Base-by-base conservation (phyloP, 2,888 invertebrate species). In the Ephialtes manifestator region DNA sequence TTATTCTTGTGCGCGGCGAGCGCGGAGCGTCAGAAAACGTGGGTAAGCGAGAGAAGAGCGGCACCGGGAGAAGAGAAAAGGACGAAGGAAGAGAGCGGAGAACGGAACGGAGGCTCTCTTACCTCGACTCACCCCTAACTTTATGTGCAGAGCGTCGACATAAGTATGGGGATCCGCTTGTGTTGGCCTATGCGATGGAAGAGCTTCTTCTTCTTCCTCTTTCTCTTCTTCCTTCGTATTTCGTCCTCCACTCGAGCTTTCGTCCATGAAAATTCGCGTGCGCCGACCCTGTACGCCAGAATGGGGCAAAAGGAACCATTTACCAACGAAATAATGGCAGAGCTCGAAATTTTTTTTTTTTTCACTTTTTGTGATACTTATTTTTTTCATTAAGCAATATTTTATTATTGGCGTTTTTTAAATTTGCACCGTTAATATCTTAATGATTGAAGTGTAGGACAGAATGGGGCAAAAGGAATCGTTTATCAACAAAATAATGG, bases 1-100 rank as follows among this genome's bases (percentile, higher is more conserved):
- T 94, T 94, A 94, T 94, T 94, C 94, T 94, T 94, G 94, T 92
- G 93, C 93, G 92, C 92, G 90, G 91, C 89, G 78, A 60, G 67
- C 75, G 77, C 68, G 68, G 43, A 63, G 28, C 35, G 35, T n/a
- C 20, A 20, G 48, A 75, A 84, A 51, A 75, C 46, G 81, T 63
- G 71, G 48, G 74, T 15, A 71, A 58, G 55, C 48, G 10, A 5
- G 43, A 80, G 70, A 67, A 67, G 28, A 24, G 53, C 20, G 43
- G 31, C 70, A 31, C n/a, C n/a, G 65, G 77, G 55, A 55, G 80
- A 82, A 81, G 74, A 71, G 89, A 89, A 89, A 88, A 89, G 86
- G n/a, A n/a, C n/a, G n/a, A n/a, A 84, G 35, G 80, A 76, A 78
- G 80, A 82, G 70, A 79, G 55, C 48, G 65, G 48, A 24, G 39